Conservation (phyloP, 2,888 invertebrate genomes). For the Chaitophorus viminalis region DNA sequence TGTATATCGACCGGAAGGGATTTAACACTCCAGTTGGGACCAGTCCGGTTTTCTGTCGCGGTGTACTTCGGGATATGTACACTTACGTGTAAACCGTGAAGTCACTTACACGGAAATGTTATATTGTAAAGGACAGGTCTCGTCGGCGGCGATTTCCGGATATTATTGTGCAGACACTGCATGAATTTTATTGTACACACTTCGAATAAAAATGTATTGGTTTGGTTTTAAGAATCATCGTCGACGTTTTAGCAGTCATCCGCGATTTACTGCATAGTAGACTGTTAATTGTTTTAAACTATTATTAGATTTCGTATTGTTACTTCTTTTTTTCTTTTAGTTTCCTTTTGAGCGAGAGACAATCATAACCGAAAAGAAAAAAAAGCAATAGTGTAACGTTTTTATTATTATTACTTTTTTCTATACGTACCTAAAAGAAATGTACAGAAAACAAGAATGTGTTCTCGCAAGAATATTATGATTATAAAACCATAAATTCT, state of each 20-base stretch:
- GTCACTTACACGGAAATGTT: not conserved
- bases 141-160: constrained; percentile 31
- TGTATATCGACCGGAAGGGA: constrained; percentile 61
- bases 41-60: constrained; percentile 26
- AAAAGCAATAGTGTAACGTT: constrained; percentile 1
- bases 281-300: not conserved
- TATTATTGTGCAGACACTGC: constrained; percentile 2
- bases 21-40: constrained; percentile 49
- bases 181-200: not conserved
- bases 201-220: not conserved
- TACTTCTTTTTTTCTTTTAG: too few relatives aligned
- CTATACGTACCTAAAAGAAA: not conserved
- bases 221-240: constrained; percentile 32
- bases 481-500: constrained; percentile 10
- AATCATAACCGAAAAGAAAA: constrained; percentile 13
- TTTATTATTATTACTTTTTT: not conserved
- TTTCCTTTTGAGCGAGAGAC: not conserved
- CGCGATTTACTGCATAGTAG: not conserved
- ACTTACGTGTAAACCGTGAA: not conserved
- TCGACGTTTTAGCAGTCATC: constrained; percentile 27
- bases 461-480: constrained; percentile 36
- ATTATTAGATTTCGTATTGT: not conserved
- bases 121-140: constrained; percentile 22
- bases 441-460: constrained; percentile 31
- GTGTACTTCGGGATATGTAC: not conserved